These are phyloP conservation scores for Clarias fuscus DNA, from an alignment of 2,797 vertebrate species.

Conservation along the genomic window DNA sequence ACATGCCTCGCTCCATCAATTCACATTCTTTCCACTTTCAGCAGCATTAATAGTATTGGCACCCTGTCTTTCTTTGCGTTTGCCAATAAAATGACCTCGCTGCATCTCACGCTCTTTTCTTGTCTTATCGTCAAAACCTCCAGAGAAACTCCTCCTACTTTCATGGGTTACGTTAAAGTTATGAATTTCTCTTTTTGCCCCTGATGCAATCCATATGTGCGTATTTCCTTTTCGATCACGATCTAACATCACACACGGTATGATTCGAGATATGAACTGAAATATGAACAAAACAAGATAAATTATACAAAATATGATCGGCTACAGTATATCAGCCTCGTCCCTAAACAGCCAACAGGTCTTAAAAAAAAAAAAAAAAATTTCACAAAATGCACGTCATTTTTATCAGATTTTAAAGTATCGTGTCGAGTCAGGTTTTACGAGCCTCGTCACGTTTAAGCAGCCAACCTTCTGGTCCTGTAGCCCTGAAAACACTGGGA, in stretches of 20 bases:
- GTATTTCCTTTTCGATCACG: not conserved
- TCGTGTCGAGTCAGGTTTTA: no score
- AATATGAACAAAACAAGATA: not conserved
- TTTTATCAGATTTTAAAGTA: not conserved
- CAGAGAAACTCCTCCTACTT: not conserved
- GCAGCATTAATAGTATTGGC: not conserved
- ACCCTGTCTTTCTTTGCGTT: no score
- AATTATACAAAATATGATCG: no score
- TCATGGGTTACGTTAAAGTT: not conserved
- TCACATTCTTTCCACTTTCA: not conserved
- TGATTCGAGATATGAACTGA: not conserved
- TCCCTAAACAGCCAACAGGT: not conserved
- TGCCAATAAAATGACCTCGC: not conserved
- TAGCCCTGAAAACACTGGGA: not conserved
- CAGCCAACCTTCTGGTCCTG: not conserved
- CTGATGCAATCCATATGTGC: not conserved
- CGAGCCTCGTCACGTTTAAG: not conserved
- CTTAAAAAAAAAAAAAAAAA: not conserved
- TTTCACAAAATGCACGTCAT: not conserved
- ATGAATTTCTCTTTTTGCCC: not conserved
- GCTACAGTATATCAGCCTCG: not conserved
- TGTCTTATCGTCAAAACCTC: not conserved
- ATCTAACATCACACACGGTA: not conserved
- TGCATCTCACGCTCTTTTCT: not conserved
- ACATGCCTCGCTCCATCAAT: not conserved